Base-by-base conservation (phyloP, 1,140 invertebrate species). In the Hestina assimilis region DNA sequence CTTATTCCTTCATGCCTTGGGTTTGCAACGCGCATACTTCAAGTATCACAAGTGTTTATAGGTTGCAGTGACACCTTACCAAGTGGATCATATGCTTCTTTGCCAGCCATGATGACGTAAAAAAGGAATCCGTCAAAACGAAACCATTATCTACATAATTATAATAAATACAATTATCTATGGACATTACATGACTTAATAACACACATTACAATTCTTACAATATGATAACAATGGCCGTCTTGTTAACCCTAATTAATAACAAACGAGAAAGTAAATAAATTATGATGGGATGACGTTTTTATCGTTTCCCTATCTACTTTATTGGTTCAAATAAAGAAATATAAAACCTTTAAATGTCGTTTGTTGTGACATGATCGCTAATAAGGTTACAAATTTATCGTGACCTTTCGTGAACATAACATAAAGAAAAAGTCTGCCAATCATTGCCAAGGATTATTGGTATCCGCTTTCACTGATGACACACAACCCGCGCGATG, bases 281-380 rank as follows among this genome's bases (percentile, higher is more conserved):
- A 31, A 15, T 23, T 43, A 53, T 43, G 31, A 42, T 21, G 11
- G 42, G 14, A 19, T 43, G 40, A 8, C 50, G 31, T 26, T 21
- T 53, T 53, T 53, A 53, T 53, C 43, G 50, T 20, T 23, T 33
- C n/a, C 35, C 11, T 35, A 61, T 51, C 33, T 42, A 42, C 47
- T 50, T 50, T 50, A 50, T 50, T 50, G 47, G 47, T 50, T 40
- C 47, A 50, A 50, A 50, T 50, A 50, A 50, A 50, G 31, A 33
- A 50, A 50, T 38, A 50, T n/a, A 50, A 50, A 40, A 12, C 19
- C 29, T 12, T 50, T 24, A 38, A 50, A 33, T 21, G 47, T 33
- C 28, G 14, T 35, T 5, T 33, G 33, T 12, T n/a, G 15, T 24
- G 47, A 50, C 23, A 50, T 50, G 47, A 26, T 19, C 19, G 19